These are phyloP conservation scores for Herpailurus yagouaroundi DNA, from an alignment of 2,113 vertebrate species.

Conservation along the genomic window DNA sequence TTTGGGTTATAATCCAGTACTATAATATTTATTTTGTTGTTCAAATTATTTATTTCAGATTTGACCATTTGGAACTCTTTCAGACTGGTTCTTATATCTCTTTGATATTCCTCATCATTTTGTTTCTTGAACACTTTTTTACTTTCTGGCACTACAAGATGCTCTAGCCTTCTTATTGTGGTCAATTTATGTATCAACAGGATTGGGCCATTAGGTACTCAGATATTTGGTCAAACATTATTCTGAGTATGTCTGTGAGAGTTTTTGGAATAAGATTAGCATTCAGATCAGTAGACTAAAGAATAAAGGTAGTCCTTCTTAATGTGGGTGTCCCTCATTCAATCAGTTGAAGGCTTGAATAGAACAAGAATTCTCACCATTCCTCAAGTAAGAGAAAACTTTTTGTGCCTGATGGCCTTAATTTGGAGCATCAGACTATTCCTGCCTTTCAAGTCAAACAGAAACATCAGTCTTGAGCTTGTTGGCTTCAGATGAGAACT, in stretches of 20 bases:
- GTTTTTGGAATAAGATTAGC: background rate
- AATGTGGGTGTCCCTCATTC: background rate
- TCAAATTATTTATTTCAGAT: background rate
- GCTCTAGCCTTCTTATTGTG: too few relatives aligned
- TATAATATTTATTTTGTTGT: too few relatives aligned
- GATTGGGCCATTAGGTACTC: too few relatives aligned
- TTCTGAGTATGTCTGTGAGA: background rate
- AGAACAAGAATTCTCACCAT: background rate
- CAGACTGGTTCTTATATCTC: background rate
- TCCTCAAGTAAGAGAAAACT: background rate
- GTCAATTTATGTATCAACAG: too few relatives aligned
- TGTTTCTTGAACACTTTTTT: background rate
- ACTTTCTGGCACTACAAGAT: too few relatives aligned
- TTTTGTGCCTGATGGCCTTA: background rate
- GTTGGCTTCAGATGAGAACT: background rate
- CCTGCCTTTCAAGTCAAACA: background rate
- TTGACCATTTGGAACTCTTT: background rate
- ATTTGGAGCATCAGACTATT: background rate
- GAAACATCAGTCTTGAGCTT: background rate
- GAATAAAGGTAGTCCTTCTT: background rate
- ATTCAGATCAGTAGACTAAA: background rate
- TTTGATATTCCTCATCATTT: background rate
- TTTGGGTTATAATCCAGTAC: background rate
- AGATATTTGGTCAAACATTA: too few relatives aligned
- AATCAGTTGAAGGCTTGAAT: background rate